Conservation (phyloP, 2,113 vertebrate species). For the Nesogale talazaci region DNA sequence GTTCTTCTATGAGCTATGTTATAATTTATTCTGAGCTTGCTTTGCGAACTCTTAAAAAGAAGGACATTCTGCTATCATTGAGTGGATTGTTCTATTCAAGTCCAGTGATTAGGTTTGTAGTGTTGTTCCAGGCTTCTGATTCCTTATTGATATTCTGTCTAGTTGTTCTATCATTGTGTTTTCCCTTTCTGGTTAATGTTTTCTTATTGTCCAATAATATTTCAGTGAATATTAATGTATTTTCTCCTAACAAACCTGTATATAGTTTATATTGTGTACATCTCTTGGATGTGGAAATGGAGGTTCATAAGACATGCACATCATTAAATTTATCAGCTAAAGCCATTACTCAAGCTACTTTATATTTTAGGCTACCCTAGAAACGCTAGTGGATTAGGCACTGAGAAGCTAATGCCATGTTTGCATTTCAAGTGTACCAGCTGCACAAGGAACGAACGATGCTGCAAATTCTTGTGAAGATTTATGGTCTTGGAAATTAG, state of each 20-base stretch:
- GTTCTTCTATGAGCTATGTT: too few species aligned
- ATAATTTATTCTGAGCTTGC: too few species aligned
- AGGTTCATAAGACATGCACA: background rate
- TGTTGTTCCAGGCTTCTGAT: background rate
- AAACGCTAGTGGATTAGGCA: too few species aligned
- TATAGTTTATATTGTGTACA: background rate
- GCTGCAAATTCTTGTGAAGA: too few species aligned
- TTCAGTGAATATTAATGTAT: background rate
- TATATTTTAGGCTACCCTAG: background rate
- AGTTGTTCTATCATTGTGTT: background rate
- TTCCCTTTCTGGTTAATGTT: background rate
- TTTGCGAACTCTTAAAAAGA: too few species aligned
- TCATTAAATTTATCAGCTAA: background rate
- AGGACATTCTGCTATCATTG: too few species aligned
- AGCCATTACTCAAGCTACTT: background rate
- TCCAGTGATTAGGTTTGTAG: background rate
- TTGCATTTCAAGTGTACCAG: too few species aligned
- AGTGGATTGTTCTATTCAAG: too few species aligned
- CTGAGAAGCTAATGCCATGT: too few species aligned
- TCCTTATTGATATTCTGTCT: background rate
- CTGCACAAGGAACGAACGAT: too few species aligned
- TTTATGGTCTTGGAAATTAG: too few species aligned
- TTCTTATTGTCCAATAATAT: background rate
- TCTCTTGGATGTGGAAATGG: background rate
- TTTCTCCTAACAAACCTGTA: background rate